phyloP scores from a whole-genome alignment of 2,113 vertebrate genomes.

The Macaca nemestrina region DNA sequence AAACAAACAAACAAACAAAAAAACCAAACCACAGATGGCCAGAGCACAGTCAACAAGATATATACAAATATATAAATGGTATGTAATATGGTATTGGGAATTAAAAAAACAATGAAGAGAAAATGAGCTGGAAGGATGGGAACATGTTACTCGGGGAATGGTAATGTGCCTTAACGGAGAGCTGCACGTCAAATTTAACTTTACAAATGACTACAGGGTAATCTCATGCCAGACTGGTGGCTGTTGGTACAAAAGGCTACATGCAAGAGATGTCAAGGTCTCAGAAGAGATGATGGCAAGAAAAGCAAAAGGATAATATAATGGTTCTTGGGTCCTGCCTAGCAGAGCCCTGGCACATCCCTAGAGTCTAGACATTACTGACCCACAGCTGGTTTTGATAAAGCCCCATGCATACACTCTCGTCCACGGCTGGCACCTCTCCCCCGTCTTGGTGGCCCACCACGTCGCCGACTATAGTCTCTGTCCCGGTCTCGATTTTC shows the following conservation, averaged over 20 bases:
- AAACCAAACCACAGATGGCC: not conserved
- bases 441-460: constrained; percentile 90
- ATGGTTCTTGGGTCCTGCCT: not conserved
- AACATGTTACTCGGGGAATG: not conserved
- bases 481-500: constrained; percentile 95
- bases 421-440: constrained; percentile 94
- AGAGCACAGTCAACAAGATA: not conserved
- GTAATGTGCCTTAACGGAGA: not conserved
- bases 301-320: constrained; percentile 1
- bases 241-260: not conserved
- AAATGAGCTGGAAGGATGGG: constrained; percentile 33
- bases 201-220: not conserved
- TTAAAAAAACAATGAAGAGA: constrained; percentile 8
- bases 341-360: constrained; percentile 27
- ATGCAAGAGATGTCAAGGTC: not conserved
- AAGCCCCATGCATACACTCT: constrained; percentile 91
- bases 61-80: not conserved
- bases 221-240: not conserved
- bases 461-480: constrained; percentile 93
- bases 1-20: not conserved
- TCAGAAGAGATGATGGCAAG: not conserved
- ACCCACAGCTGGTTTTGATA: constrained; percentile 76
- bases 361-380: constrained; percentile 61
- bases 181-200: not conserved
- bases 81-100: not conserved